Percentiles rank a stretch among this genome's conserved stretches.
Evolutionary conservation across 1,140 invertebrate species (phyloP).

Genomic region (Rhopalosiphum maidis): DNA sequence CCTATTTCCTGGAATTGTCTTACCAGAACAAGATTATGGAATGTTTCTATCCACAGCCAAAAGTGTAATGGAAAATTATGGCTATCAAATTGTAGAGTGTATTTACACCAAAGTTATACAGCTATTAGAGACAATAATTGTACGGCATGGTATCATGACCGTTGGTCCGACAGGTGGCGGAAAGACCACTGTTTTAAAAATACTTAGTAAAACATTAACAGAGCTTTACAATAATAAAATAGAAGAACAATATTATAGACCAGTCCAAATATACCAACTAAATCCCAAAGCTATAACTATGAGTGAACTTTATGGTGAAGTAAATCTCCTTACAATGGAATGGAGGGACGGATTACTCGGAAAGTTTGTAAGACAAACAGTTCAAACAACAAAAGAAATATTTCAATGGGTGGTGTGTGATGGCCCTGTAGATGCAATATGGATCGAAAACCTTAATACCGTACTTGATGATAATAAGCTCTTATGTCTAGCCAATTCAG

Average conservation of each 20-base stretch:
- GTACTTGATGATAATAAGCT: slow-evolving; percentile 94
- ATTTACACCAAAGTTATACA: slow-evolving; percentile 71
- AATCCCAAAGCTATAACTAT: slow-evolving; percentile 90
- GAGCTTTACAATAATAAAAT: slow-evolving; percentile 68
- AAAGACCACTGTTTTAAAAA: slow-evolving; percentile 72
- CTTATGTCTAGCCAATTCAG: slow-evolving; percentile 84
- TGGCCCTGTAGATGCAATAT: slow-evolving; percentile 91
- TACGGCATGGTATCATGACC: slow-evolving; percentile 92
- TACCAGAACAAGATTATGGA: slow-evolving; percentile 82
- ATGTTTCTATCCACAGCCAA: slow-evolving; percentile 68
- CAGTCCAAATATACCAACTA: slow-evolving; percentile 74
- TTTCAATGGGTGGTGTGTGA: slow-evolving; percentile 88
- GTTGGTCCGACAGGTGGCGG: slow-evolving; percentile 88
- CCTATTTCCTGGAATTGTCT: slow-evolving; percentile 82
- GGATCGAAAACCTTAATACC: slow-evolving; percentile 96
- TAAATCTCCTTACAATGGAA: slow-evolving; percentile 83
- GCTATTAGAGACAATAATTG: slow-evolving; percentile 85
- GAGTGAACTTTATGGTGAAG: slow-evolving; percentile 87
- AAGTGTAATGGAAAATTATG: slow-evolving; percentile 66
- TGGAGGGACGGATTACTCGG: slow-evolving; percentile 89
- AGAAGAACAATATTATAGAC: slow-evolving; percentile 67
- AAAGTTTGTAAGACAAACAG: slow-evolving; percentile 73
- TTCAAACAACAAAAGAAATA: slow-evolving; percentile 68
- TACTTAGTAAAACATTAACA: slow-evolving; percentile 72
- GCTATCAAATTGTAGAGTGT: slow-evolving; percentile 70